These are phyloP conservation scores for Tupaia tana DNA, from an alignment of 2,113 vertebrate genomes.

Conservation along the genomic window DNA sequence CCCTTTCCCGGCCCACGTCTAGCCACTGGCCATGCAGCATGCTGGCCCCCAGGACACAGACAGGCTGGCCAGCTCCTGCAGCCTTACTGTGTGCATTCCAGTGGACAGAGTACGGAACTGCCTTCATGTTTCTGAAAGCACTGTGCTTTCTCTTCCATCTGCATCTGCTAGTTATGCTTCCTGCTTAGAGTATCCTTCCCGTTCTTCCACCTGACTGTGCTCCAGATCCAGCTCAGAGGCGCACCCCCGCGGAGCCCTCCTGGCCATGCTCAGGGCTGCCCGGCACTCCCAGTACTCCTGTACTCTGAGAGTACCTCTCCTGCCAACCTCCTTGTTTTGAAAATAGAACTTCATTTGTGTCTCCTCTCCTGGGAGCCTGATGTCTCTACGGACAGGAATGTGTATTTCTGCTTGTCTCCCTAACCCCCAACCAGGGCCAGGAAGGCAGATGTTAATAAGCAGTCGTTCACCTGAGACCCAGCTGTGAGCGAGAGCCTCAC, in stretches of 20 bases:
- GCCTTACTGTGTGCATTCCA: background rate
- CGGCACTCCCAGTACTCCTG: rapidly evolving
- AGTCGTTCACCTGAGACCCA: background rate
- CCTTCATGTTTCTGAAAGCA: background rate
- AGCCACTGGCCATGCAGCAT: background rate
- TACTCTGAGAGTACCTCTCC: background rate
- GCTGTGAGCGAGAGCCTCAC: background rate
- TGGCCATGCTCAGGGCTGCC: background rate
- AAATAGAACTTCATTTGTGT: background rate
- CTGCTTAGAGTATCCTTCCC: background rate
- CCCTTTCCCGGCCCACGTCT: background rate
- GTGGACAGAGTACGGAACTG: background rate
- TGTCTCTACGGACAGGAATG: background rate
- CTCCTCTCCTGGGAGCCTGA: background rate
- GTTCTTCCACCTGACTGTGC: background rate
- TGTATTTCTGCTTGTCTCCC: background rate
- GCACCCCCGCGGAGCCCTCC: background rate
- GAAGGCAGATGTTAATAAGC: background rate
- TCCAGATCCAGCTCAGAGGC: background rate
- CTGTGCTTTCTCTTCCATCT: background rate
- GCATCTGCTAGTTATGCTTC: background rate
- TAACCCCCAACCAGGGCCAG: background rate
- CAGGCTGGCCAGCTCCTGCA: background rate
- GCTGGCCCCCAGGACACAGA: background rate
- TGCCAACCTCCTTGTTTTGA: background rate